Conservation (phyloP, 2,797 vertebrate species). For the Xiphophorus birchmanni region DNA sequence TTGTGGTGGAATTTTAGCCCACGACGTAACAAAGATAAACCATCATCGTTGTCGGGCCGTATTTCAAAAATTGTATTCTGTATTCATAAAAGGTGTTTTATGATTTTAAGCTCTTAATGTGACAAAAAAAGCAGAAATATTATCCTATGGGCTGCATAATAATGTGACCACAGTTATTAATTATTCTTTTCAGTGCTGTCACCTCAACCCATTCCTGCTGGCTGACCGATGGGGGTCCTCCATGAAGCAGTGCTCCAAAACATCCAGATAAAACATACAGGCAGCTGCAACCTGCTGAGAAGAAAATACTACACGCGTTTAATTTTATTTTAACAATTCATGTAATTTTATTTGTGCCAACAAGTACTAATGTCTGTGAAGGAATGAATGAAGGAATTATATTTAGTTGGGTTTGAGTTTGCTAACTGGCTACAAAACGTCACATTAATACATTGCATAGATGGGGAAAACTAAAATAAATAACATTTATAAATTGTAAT, state of each 20-base stretch:
- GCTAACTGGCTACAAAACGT: neutral
- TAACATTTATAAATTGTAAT: neutral
- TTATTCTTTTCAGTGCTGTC: constrained; percentile 63
- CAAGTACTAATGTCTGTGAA: neutral
- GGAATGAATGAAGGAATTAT: neutral
- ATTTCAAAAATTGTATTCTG: neutral
- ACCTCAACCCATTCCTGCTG: constrained; percentile 77
- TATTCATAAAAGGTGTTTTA: neutral
- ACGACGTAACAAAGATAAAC: neutral
- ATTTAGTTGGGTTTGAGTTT: neutral
- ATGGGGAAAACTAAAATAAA: neutral
- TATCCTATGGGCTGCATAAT: neutral
- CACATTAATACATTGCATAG: neutral
- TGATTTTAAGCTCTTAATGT: neutral
- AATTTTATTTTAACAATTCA: neutral
- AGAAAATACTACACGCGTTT: neutral
- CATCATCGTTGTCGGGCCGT: neutral
- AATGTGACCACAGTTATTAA: neutral
- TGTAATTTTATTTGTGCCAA: neutral
- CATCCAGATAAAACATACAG: constrained; percentile 28
- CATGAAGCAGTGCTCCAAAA: constrained; percentile 74
- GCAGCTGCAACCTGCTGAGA: neutral
- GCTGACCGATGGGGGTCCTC: constrained; percentile 72
- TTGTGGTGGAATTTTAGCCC: neutral
- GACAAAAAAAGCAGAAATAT: neutral